These are phyloP conservation scores for Babylonia areolata DNA, from an alignment of 1,140 invertebrate genomes.

Conservation along the genomic window DNA sequence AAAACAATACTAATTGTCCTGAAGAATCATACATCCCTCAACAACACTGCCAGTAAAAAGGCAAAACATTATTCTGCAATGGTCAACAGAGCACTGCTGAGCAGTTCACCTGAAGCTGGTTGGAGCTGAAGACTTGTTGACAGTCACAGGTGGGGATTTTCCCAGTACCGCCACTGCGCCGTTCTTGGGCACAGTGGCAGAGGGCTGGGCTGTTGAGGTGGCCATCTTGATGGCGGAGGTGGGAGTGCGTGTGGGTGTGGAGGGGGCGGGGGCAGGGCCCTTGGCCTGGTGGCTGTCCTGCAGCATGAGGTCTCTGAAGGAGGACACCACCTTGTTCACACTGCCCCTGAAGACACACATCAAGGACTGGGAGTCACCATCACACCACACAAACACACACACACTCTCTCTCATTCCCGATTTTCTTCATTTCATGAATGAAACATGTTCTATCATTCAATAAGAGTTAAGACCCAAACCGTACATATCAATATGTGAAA, in stretches of 20 bases:
- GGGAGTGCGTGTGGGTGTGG: neutral
- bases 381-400: neutral
- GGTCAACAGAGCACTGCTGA: no score
- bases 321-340: constrained; percentile 57
- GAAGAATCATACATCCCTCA: no score
- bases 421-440: no score
- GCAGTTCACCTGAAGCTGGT: constrained; percentile 16
- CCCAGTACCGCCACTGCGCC: constrained; percentile 7
- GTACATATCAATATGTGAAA: no score
- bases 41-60: no score
- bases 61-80: no score
- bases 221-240: neutral
- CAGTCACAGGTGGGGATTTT: constrained; percentile 36
- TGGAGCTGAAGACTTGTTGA: neutral
- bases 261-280: neutral
- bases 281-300: constrained; percentile 46
- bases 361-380: neutral
- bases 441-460: no score
- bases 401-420: no score
- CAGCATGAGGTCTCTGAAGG: constrained; percentile 66
- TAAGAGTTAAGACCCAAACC: no score
- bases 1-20: no score
- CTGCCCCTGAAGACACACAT: constrained; percentile 52
- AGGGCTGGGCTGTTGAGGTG: neutral
- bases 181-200: neutral